Percentiles rank a stretch among this genome's conserved stretches.
phyloP scores from a whole-genome alignment of 2,113 vertebrate genomes.

The Paralichthys olivaceus region DNA sequence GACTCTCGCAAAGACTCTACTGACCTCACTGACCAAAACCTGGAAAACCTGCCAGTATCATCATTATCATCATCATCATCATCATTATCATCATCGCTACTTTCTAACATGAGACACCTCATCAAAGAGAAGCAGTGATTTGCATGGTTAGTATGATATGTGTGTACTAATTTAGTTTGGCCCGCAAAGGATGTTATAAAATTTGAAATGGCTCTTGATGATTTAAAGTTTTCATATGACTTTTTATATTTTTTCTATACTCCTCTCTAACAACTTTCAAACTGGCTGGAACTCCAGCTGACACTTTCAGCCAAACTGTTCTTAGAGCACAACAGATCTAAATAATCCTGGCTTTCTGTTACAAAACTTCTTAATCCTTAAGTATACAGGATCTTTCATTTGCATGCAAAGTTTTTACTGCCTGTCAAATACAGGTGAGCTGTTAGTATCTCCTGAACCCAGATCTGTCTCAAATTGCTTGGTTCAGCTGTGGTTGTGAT shows the following conservation, averaged over 20 bases:
- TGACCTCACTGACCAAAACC: not conserved
- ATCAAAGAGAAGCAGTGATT: too few species aligned
- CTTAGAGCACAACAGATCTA: not conserved
- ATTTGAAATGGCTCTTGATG: too few species aligned
- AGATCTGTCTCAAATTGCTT: constrained; percentile 9
- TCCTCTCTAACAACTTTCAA: too few species aligned
- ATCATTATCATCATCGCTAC: not conserved
- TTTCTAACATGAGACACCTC: too few species aligned
- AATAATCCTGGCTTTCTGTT: constrained; percentile 20
- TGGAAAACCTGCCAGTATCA: not conserved
- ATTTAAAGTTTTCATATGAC: too few species aligned
- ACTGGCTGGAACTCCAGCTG: not conserved
- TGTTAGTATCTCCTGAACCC: constrained; percentile 7
- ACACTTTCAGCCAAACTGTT: not conserved
- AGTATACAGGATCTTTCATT: constrained; percentile 1
- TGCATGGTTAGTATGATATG: too few species aligned
- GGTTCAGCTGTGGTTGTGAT: constrained; percentile 46
- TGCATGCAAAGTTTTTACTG: not conserved
- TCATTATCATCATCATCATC: not conserved
- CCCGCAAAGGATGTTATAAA: too few species aligned
- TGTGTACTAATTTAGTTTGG: too few species aligned
- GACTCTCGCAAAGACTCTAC: too few species aligned
- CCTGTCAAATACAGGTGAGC: constrained; percentile 12
- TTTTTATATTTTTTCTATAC: too few species aligned
- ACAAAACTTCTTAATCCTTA: constrained; percentile 1